Evolutionary conservation across 2,888 invertebrate species (phyloP).

Genomic region (Xylocampa areola): DNA sequence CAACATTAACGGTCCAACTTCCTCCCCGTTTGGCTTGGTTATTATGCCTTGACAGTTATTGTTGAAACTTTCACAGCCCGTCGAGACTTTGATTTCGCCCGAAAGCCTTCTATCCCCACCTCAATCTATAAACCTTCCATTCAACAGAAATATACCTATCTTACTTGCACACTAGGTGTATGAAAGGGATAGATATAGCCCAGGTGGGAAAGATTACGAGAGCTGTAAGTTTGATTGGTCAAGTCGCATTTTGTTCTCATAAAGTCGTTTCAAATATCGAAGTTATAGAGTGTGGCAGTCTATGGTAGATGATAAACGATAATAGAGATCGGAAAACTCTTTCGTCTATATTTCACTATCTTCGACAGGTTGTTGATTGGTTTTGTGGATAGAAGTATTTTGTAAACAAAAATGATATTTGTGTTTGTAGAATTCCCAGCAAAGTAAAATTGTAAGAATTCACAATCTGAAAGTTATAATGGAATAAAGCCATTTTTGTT

Average conservation of each 20-base stretch:
- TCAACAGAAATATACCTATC: conserved; percentile 37
- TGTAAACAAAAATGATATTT: conserved; percentile 21
- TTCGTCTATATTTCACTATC: conserved; percentile 38
- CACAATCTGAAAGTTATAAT: conserved; percentile 37
- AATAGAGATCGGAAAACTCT: conserved; percentile 36
- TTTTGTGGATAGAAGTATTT: conserved; percentile 7
- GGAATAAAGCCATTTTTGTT: conserved; percentile 20
- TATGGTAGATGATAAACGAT: conserved; percentile 41
- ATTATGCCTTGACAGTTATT: conserved; percentile 71
- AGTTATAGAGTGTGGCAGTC: conserved; percentile 40
- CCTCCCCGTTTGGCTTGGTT: conserved; percentile 52
- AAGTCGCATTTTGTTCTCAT: conserved; percentile 41
- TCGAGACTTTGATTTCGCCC: conserved; percentile 59
- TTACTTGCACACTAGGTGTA: not conserved
- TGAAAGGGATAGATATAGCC: conserved; percentile 18
- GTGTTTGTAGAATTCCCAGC: conserved; percentile 16
- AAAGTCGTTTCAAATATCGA: conserved; percentile 31
- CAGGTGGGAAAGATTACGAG: conserved; percentile 45
- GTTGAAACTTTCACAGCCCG: conserved; percentile 62
- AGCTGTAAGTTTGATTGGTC: conserved; percentile 51
- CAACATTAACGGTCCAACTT: conserved; percentile 58
- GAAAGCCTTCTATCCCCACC: conserved; percentile 39
- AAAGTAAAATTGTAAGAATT: conserved; percentile 17
- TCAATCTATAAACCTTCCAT: conserved; percentile 32
- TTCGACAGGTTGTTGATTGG: conserved; percentile 37